Base-by-base conservation (phyloP, 1,140 invertebrate species). In the Uloborus diversus region DNA sequence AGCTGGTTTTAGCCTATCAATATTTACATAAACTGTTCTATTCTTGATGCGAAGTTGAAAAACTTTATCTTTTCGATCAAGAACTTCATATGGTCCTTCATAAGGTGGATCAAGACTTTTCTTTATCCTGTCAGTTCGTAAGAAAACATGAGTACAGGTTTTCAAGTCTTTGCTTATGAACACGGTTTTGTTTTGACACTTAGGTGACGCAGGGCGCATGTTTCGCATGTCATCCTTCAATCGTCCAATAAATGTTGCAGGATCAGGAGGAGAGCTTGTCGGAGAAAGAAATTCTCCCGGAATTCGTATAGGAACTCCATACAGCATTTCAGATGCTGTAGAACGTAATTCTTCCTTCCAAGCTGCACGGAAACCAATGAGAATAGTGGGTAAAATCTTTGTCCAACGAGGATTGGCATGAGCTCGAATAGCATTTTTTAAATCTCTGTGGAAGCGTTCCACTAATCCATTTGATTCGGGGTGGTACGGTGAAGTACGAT, bases 381-480 rank as follows among this genome's bases (percentile, higher is more conserved):
- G 20, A n/a, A 51, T 20, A n/a, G 20, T 11, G 4, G 5, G 49
- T 13, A 51, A 7, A 7, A 20, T n/a, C 20, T 51, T 20, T 7
- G 7, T 13, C n/a, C 49, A 51, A 13, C 20, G 4, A 11, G n/a
- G 13, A 20, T 4, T 13, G 4, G 5, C n/a, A n/a, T 51, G 49
- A 51, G 4, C 13, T n/a, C n/a, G 4, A 20, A 51, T 11, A 20
- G 7, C n/a, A 4, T 51, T 11, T 51, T 51, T 51, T 20, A 51
- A 4, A 51, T 11, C 13, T 51, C 49, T 11, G n/a, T 51, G 49
- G 5, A 51, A n/a, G 13, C 49, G 71, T 66, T 87, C 85, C 0
- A 86, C 79, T 53, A 86, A 78, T 2, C 85, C 86, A 80, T 88
- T 88, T 11, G 83, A 20, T 9, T 83, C 80, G 9, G 85, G 87